These are phyloP conservation scores for Microctenopoma lineatum DNA, from an alignment of 2,797 vertebrate species.

Conservation along the genomic window DNA sequence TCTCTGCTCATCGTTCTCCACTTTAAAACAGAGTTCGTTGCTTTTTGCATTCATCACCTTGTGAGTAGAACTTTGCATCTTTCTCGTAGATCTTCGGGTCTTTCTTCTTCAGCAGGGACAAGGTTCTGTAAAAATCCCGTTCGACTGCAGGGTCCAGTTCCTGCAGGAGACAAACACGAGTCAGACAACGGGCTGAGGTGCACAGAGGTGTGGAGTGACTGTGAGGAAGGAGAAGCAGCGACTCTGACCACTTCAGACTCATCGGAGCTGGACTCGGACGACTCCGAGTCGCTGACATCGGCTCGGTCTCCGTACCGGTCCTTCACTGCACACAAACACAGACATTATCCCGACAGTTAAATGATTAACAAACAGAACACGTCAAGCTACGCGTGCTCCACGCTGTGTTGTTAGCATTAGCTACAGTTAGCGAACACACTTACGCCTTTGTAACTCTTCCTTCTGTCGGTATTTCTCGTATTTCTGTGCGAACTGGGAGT, in stretches of 20 bases:
- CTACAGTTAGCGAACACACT: slow-evolving; percentile 73
- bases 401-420: slow-evolving; percentile 44
- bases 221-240: background rate
- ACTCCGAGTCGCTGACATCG: slow-evolving; percentile 69
- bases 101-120: slow-evolving; percentile 92
- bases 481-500: slow-evolving; percentile 86
- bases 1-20: too few relatives aligned
- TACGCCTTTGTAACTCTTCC: slow-evolving; percentile 92
- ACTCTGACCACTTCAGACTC: slow-evolving; percentile 84
- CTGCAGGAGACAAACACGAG: slow-evolving; percentile 61
- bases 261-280: slow-evolving; percentile 87
- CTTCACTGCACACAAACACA: slow-evolving; percentile 82
- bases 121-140: slow-evolving; percentile 89
- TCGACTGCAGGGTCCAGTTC: slow-evolving; percentile 87
- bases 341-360: background rate
- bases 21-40: too few relatives aligned
- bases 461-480: slow-evolving; percentile 90
- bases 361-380: background rate
- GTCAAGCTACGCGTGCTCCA: background rate
- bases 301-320: slow-evolving; percentile 87
- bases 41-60: slow-evolving; percentile 62
- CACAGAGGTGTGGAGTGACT: background rate
- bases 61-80: slow-evolving; percentile 86
- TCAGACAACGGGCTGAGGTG: background rate
- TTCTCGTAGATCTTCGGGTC: slow-evolving; percentile 90